Conservation (phyloP, 2,113 vertebrate species). For the Semnornis frantzii region DNA sequence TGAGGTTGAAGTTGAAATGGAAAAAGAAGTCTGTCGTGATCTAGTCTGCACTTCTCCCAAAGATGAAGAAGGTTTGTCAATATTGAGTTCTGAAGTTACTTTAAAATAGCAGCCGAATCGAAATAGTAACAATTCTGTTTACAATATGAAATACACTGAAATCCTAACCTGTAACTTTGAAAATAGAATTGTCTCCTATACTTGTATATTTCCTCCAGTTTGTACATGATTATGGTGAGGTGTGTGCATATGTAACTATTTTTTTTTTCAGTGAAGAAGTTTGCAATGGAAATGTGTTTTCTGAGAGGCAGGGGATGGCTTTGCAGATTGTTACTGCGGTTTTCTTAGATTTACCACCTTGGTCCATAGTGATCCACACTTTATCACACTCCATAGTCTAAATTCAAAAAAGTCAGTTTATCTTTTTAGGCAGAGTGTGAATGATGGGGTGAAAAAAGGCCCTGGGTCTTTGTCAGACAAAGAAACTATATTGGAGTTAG, state of each 20-base stretch:
- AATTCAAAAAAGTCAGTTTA: neutral
- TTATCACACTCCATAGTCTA: neutral
- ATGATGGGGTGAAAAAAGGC: neutral
- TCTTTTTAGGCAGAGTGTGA: neutral
- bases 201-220: neutral
- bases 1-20: conserved; percentile 98
- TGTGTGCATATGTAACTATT: neutral
- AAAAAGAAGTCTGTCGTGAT: conserved; percentile 96
- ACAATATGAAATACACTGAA: neutral
- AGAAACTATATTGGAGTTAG: neutral
- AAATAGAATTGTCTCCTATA: neutral
- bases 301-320: neutral
- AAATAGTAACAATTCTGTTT: neutral
- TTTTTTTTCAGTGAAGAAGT: neutral
- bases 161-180: neutral
- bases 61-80: conserved; percentile 93
- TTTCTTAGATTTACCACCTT: neutral
- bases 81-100: conserved; percentile 17
- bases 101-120: neutral
- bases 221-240: neutral
- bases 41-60: conserved; percentile 93
- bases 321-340: neutral
- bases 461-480: neutral
- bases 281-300: neutral
- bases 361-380: too few relatives aligned